These are phyloP conservation scores for Xerus inauris DNA, from an alignment of 2,113 vertebrate genomes.

Conservation along the genomic window DNA sequence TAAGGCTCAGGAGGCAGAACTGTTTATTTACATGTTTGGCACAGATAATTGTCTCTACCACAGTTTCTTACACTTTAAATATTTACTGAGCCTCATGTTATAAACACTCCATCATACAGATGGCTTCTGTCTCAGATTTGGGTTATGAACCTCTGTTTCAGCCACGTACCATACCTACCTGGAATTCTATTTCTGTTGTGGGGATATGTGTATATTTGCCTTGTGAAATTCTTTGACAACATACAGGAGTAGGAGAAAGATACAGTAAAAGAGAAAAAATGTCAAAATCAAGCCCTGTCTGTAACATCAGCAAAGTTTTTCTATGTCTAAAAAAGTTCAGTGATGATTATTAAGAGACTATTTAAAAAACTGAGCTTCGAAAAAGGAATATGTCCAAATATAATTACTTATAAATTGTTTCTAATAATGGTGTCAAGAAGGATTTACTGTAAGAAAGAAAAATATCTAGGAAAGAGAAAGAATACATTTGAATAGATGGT, in stretches of 20 bases:
- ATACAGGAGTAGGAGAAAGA: neutral
- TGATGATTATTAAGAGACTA: neutral
- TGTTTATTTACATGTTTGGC: neutral
- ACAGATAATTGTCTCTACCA: neutral
- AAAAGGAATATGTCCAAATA: constrained; percentile 45
- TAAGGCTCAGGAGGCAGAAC: neutral
- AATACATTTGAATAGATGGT: constrained; percentile 44
- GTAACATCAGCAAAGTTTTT: neutral
- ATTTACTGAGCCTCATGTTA: neutral
- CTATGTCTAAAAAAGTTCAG: neutral
- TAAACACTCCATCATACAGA: neutral
- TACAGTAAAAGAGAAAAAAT: neutral
- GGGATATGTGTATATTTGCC: neutral
- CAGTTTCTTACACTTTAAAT: neutral
- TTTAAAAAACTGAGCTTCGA: constrained; percentile 21
- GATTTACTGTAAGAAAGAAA: constrained; percentile 41
- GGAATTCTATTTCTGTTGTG: neutral
- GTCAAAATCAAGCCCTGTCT: neutral
- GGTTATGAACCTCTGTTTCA: neutral
- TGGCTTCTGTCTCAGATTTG: neutral
- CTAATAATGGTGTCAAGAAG: constrained; percentile 35
- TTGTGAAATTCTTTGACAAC: neutral
- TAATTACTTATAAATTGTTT: constrained; percentile 66
- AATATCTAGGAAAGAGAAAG: neutral
- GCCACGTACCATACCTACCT: neutral